phyloP scores from a whole-genome alignment of 2,113 vertebrate genomes.

The Epinephelus lanceolatus region DNA sequence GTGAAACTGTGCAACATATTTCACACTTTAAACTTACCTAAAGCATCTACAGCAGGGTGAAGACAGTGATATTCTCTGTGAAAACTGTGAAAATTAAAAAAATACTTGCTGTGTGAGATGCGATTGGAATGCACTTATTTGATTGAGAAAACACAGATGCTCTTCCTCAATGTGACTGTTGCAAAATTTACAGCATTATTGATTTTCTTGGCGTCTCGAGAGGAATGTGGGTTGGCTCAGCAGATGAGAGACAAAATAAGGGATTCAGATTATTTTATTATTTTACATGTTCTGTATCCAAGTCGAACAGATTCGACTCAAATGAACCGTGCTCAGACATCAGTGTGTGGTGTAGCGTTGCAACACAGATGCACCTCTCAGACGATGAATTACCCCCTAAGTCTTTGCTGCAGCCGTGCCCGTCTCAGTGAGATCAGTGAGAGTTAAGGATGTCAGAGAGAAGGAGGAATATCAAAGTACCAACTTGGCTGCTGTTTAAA shows the following conservation, averaged over 20 bases:
- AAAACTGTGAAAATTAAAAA: neutral
- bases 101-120: neutral
- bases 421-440: slow-evolving; percentile 42
- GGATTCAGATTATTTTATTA: slow-evolving; percentile 29
- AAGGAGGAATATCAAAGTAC: slow-evolving; percentile 76
- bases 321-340: slow-evolving; percentile 24
- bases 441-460: slow-evolving; percentile 58
- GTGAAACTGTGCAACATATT: neutral
- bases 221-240: slow-evolving; percentile 56
- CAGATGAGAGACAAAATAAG: slow-evolving; percentile 30
- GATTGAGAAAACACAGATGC: slow-evolving; percentile 46
- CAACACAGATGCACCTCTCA: neutral
- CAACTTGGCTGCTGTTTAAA: slow-evolving; percentile 75
- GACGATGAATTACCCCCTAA: slow-evolving; percentile 17
- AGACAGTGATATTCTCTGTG: neutral
- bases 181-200: slow-evolving; percentile 59
- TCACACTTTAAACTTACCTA: neutral
- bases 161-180: slow-evolving; percentile 42
- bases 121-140: slow-evolving; percentile 30
- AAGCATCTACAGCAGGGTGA: neutral
- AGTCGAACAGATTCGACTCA: slow-evolving; percentile 25
- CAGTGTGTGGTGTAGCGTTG: slow-evolving; percentile 8
- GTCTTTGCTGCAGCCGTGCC: slow-evolving; percentile 39
- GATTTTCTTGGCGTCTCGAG: slow-evolving; percentile 55
- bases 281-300: slow-evolving; percentile 19